Conservation (phyloP, 2,888 invertebrate genomes). For the Aphodius granarius region DNA sequence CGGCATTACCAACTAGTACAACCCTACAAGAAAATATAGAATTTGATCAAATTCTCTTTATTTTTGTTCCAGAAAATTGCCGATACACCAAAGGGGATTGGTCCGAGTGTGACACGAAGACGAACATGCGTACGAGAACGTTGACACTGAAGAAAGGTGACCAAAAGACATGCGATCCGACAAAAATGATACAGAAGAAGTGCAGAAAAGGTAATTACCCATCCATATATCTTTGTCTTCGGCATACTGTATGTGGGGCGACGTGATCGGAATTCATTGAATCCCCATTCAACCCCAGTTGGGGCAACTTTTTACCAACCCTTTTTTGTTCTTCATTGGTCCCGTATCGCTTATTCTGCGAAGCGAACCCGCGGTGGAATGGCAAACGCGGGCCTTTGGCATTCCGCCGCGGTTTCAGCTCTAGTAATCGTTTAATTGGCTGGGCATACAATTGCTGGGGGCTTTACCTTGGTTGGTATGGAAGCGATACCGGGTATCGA, state of each 20-base stretch:
- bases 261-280: constrained; percentile 18
- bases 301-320: background rate
- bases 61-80: constrained; percentile 64
- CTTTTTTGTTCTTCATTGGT: background rate
- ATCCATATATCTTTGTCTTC: constrained; percentile 12
- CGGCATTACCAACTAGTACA: background rate
- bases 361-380: background rate
- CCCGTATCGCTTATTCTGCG: background rate
- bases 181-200: constrained; percentile 86
- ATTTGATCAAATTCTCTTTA: background rate
- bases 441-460: background rate
- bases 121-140: constrained; percentile 79
- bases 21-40: background rate
- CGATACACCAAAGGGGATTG: constrained; percentile 85
- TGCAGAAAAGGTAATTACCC: constrained; percentile 80
- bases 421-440: background rate
- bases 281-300: constrained; percentile 1
- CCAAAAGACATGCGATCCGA: constrained; percentile 74
- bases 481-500: background rate
- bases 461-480: background rate
- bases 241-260: constrained; percentile 16
- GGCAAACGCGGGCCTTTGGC: background rate
- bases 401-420: too few species aligned
- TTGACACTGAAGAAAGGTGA: constrained; percentile 86
- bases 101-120: constrained; percentile 85